Evolutionary conservation across 2,888 invertebrate genomes (phyloP), one percentile per base, ranked within the genome.

Genomic region (Tetrapedia diversipes): DNA sequence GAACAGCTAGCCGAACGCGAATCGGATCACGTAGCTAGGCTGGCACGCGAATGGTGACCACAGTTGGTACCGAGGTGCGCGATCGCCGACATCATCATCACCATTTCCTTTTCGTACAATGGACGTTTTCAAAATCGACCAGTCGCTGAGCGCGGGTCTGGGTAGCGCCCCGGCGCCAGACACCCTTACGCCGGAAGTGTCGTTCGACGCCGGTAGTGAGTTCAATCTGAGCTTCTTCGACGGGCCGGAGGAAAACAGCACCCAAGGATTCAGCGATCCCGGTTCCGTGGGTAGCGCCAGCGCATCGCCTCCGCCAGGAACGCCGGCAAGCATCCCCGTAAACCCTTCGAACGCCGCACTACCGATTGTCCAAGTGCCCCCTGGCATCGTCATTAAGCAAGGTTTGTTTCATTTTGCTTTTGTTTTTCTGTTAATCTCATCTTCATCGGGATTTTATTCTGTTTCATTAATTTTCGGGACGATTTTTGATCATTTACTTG

Each of bases 221-320:
- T 96, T 96, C 92, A 95, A 96, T 92, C 93, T 96, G 89, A 94
- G 95, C 92, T 96, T 96, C 93, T 96, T 96, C 93, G 96, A 96
- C 92, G 93, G 93, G 41, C 93, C 93, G 61, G 95, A 95, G 87
- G 95, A 95, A 88, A 94, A 94, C 87, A 94, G 94, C 84, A 94
- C 94, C 8, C 94, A 95, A 89, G 95, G 94, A 59, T 95, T 94
- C 91, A 95, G 95, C 91, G 94, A 94, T 90, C 93, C 94, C 43
- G 95, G 94, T 41, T 95, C 95, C 65, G 94, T 95, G 66, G 95
- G 94, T 72, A 91, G 91, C 77, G 90, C 91, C 57, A 91, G 91
- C 82, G 90, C 89, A 39, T 91, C 91, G 34, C 91, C 91, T 56
- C 91, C 91, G 6, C 90, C 89, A 74, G 91, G 90, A 37, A 89